phyloP scores from a whole-genome alignment of 1,140 invertebrate species.

The Lineus longissimus region DNA sequence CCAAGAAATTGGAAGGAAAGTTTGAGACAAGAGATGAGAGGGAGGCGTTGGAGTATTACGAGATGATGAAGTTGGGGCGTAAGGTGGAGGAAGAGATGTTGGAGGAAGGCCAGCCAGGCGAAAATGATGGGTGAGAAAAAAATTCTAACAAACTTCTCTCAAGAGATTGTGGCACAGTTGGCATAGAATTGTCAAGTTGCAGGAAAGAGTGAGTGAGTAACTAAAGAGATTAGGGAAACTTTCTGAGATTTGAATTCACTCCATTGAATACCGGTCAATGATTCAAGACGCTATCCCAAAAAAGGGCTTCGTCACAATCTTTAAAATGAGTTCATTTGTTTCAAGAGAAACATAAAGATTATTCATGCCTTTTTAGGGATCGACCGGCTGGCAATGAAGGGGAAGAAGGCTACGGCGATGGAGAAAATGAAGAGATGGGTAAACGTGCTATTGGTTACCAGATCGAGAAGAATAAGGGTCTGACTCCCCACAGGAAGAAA shows the following conservation, averaged over 20 bases:
- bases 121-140: constrained; percentile 19
- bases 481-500: constrained; percentile 83
- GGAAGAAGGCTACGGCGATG: constrained; percentile 44
- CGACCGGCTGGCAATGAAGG: constrained; percentile 19
- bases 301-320: no score
- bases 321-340: no score
- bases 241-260: no score
- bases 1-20: constrained; percentile 16
- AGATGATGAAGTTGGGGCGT: constrained; percentile 37
- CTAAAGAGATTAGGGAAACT: no score
- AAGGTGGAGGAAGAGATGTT: constrained; percentile 11
- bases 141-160: constrained; percentile 10
- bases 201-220: no score
- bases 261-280: no score
- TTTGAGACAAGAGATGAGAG: constrained; percentile 42
- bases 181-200: no score
- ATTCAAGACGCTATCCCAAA: no score
- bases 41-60: constrained; percentile 38
- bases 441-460: constrained; percentile 84
- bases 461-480: constrained; percentile 92
- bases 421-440: constrained; percentile 46
- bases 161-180: no score
- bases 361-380: not conserved
- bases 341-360: no score
- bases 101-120: constrained; percentile 15